These are phyloP conservation scores for Bombyx mandarina DNA, from an alignment of 1,140 invertebrate species.

Conservation along the genomic window DNA sequence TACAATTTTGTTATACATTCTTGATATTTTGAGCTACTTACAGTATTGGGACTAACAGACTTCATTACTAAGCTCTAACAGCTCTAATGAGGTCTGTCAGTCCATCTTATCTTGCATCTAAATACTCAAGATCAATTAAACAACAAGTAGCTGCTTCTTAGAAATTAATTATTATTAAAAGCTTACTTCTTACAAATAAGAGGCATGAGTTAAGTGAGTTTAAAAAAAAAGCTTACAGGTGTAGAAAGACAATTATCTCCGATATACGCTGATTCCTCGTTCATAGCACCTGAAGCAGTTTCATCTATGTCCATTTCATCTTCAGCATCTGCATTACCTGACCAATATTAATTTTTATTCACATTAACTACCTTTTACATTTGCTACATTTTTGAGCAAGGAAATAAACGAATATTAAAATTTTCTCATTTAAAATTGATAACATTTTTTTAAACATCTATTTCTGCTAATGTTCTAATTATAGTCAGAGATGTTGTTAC, in stretches of 20 bases:
- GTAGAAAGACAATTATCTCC: conserved; percentile 68
- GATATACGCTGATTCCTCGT: conserved; percentile 62
- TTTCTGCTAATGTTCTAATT: neutral
- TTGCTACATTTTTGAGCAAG: neutral
- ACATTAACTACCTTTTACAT: neutral
- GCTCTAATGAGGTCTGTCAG: too few relatives aligned
- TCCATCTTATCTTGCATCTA: too few relatives aligned
- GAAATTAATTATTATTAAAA: too few relatives aligned
- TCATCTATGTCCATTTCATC: conserved; percentile 36
- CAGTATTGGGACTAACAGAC: too few relatives aligned
- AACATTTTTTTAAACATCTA: neutral
- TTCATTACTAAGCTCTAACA: too few relatives aligned
- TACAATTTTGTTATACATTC: too few relatives aligned
- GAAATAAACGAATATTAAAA: neutral
- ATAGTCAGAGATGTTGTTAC: conserved; percentile 18
- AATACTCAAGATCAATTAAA: too few relatives aligned
- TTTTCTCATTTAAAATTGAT: neutral
- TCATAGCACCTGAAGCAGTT: conserved; percentile 19
- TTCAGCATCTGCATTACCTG: conserved; percentile 42
- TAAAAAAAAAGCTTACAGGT: conserved; percentile 45
- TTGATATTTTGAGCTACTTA: too few relatives aligned
- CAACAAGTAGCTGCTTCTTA: too few relatives aligned
- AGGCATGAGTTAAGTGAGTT: neutral
- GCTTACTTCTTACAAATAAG: neutral
- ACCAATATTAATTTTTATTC: neutral